Evolutionary conservation across 2,888 invertebrate genomes (phyloP).

Genomic region (Athalia rosae): DNA sequence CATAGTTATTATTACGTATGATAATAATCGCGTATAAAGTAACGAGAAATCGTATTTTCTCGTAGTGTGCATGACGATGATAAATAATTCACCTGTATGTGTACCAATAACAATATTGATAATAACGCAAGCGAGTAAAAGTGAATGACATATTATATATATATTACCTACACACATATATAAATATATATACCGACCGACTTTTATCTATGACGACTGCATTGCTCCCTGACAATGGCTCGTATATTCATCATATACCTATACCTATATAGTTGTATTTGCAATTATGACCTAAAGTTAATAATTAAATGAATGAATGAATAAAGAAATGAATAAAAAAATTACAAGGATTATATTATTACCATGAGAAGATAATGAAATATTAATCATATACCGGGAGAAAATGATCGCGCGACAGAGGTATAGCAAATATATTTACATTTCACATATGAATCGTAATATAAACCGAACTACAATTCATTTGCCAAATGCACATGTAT

Average conservation of each 20-base stretch:
- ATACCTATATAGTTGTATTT: slow-evolving; percentile 64
- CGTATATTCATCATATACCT: slow-evolving; percentile 64
- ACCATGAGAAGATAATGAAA: slow-evolving; percentile 37
- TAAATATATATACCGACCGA: slow-evolving; percentile 51
- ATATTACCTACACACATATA: slow-evolving; percentile 15
- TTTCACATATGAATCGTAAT: no score
- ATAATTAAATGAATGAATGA: slow-evolving; percentile 33
- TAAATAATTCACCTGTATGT: slow-evolving; percentile 28
- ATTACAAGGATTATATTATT: slow-evolving; percentile 47
- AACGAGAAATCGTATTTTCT: slow-evolving; percentile 1
- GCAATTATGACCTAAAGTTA: slow-evolving; percentile 62
- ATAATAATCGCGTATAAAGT: no score
- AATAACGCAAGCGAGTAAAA: slow-evolving; percentile 36
- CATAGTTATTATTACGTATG: no score
- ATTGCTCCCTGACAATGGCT: slow-evolving; percentile 68
- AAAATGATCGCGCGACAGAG: slow-evolving; percentile 44
- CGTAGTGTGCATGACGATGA: background rate
- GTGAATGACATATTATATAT: slow-evolving; percentile 21
- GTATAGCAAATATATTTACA: slow-evolving; percentile 11
- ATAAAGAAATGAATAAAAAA: slow-evolving; percentile 36
- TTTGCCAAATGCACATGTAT: background rate
- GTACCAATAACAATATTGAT: slow-evolving; percentile 32
- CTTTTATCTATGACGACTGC: slow-evolving; percentile 66
- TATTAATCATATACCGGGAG: slow-evolving; percentile 11
- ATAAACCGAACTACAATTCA: no score